Evolutionary conservation across 2,113 vertebrate genomes (phyloP), one percentile per base, ranked within the genome.

Genomic region (Dendrocopos noguchii): DNA sequence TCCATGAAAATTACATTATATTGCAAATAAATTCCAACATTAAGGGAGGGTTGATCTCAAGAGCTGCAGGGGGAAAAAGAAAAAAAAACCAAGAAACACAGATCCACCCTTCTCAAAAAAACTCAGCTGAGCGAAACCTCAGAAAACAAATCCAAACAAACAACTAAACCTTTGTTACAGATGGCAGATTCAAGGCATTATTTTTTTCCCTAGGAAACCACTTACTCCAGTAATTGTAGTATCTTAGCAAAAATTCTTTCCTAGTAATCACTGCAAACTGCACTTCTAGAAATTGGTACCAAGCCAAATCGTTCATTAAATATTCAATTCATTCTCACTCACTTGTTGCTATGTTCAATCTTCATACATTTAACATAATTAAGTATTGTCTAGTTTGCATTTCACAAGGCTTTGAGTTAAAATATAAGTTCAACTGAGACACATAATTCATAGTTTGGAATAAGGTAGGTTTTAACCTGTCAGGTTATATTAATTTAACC

Each of bases 271-370:
- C 25, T 36, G 46, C 5, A 36, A 79, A 81, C 87, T 27, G 0
- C 31, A 77, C 47, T 47, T 44, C 17, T 80, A 84, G 22, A 88
- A 93, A 89, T 78, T 81, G 9, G 25, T 22, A 64, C n/a, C 77
- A 92, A 90, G 7, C 5, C 56, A 87, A 72, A 81, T 90, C 70
- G 83, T 96, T 90, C 29, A 94, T 92, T 88, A 88, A 90, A 91
- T 84, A 4, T 22, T 88, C 27, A 36, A 53, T 63, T 94, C 4
- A 61, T 77, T 94, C 20, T 80, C 72, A 77, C 22, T 89, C 22
- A 76, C 3, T 55, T 87, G 15, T 66, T 91, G 56, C 31, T 46
- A 33, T 42, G 28, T 60, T 59, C 64, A 87, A 4, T 78, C 34
- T 87, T 94, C 42, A 71, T 82, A 74, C 14, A 65, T 77, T 83